Evolutionary conservation across 2,888 invertebrate genomes (phyloP).

Genomic region (Oscheius myriophilus): DNA sequence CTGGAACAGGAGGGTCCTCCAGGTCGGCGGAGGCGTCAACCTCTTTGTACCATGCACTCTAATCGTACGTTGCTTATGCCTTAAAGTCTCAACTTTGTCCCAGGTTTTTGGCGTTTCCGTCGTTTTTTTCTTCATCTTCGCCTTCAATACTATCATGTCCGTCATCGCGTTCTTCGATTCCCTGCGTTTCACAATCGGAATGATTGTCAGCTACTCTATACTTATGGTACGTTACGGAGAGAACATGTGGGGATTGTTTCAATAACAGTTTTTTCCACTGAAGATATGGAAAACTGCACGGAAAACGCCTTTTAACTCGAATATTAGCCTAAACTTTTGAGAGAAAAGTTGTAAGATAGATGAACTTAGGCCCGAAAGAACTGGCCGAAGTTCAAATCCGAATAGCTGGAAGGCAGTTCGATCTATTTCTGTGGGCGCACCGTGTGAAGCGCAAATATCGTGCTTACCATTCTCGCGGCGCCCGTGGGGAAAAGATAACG

Average conservation of each 20-base stretch:
- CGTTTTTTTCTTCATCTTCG: constrained; percentile 38
- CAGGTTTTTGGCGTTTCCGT: constrained; percentile 49
- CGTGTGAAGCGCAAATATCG: too few relatives aligned
- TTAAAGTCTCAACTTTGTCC: constrained; percentile 1
- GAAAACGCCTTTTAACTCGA: too few relatives aligned
- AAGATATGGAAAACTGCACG: background rate
- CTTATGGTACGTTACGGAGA: constrained; percentile 47
- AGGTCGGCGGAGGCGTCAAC: constrained; percentile 13
- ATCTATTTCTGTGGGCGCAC: too few relatives aligned
- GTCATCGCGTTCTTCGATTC: constrained; percentile 53
- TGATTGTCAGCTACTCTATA: constrained; percentile 47
- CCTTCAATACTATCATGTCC: constrained; percentile 45
- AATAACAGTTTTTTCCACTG: background rate
- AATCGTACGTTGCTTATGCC: constrained; percentile 25
- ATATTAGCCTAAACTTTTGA: too few relatives aligned
- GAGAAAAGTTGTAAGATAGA: too few relatives aligned
- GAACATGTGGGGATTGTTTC: too few relatives aligned
- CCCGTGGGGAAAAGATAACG: too few relatives aligned
- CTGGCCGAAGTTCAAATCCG: too few relatives aligned
- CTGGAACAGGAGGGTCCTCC: constrained; percentile 32
- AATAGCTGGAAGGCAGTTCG: too few relatives aligned
- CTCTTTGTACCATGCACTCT: constrained; percentile 41
- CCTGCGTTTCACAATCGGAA: constrained; percentile 41
- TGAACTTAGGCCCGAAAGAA: too few relatives aligned
- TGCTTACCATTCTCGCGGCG: too few relatives aligned